Conservation (phyloP, 35 echinoderm and acorn worm species). For the Diadema setosum region DNA sequence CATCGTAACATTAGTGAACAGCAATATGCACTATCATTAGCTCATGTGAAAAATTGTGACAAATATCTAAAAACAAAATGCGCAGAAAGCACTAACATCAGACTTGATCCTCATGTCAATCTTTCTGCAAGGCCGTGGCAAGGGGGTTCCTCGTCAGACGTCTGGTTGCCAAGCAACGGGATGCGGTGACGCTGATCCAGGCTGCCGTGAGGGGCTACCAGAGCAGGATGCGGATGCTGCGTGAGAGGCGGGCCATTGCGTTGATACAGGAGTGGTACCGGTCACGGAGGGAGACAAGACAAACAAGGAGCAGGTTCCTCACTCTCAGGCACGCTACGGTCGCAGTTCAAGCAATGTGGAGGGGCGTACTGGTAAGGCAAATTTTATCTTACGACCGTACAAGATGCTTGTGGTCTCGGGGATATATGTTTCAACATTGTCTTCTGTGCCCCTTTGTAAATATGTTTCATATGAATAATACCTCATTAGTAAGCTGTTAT, state of each 20-base stretch:
- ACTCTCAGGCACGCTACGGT: slow-evolving; percentile 26
- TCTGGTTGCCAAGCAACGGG: background rate
- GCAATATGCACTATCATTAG: too few species aligned
- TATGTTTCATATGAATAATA: too few species aligned
- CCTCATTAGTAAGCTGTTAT: too few species aligned
- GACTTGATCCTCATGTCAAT: too few species aligned
- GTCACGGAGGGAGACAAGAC: background rate
- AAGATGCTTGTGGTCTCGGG: too few species aligned
- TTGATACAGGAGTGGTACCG: slow-evolving; percentile 54
- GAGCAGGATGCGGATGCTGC: background rate
- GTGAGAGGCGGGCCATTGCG: background rate
- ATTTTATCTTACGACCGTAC: too few species aligned
- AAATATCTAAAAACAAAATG: too few species aligned
- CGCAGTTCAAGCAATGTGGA: slow-evolving; percentile 39
- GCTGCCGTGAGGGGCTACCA: background rate
- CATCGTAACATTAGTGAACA: too few species aligned
- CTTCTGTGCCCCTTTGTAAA: too few species aligned
- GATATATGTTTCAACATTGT: too few species aligned
- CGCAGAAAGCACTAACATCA: too few species aligned
- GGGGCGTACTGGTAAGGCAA: slow-evolving; percentile 59
- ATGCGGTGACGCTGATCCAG: slow-evolving; percentile 19
- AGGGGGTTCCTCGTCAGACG: slow-evolving; percentile 17
- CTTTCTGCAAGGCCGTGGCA: background rate
- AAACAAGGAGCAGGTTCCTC: background rate
- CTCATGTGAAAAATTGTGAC: too few species aligned